These are phyloP conservation scores for Steinernema scapterisci DNA, from an alignment of 2,888 invertebrate genomes.

Conservation along the genomic window DNA sequence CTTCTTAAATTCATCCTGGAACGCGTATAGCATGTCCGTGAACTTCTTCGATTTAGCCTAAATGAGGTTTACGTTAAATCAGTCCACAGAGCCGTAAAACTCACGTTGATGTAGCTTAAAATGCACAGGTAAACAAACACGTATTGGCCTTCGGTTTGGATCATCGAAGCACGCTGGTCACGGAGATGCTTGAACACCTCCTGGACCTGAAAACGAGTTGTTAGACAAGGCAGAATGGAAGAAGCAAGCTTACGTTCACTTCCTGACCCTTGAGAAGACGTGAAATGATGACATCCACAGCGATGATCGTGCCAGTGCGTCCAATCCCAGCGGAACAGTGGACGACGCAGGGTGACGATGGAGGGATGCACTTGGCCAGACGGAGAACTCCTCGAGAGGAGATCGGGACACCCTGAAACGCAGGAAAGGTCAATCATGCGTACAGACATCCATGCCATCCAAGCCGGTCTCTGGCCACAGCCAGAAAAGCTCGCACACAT, in stretches of 20 bases:
- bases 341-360: slow-evolving; percentile 31
- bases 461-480: no score
- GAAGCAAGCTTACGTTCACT: neutral
- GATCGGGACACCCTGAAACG: slow-evolving; percentile 11
- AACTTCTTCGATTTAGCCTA: no score
- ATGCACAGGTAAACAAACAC: no score
- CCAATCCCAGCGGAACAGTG: slow-evolving; percentile 42
- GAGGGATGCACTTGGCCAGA: no score
- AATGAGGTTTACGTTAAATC: no score
- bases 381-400: neutral
- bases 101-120: no score
- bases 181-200: neutral
- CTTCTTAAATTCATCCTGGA: no score
- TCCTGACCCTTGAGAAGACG: slow-evolving; percentile 35
- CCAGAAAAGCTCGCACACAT: no score
- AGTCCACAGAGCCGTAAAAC: no score
- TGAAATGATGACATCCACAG: slow-evolving; percentile 36
- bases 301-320: slow-evolving; percentile 40
- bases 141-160: neutral
- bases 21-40: no score
- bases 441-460: no score
- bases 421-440: no score
- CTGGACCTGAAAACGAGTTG: neutral
- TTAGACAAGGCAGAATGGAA: neutral
- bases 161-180: neutral